Percentiles rank a stretch among this genome's conserved stretches.
These are phyloP conservation scores for Caenorhabditis sp. DNA, from an alignment of 2,888 invertebrate genomes.

Conservation along the genomic window DNA sequence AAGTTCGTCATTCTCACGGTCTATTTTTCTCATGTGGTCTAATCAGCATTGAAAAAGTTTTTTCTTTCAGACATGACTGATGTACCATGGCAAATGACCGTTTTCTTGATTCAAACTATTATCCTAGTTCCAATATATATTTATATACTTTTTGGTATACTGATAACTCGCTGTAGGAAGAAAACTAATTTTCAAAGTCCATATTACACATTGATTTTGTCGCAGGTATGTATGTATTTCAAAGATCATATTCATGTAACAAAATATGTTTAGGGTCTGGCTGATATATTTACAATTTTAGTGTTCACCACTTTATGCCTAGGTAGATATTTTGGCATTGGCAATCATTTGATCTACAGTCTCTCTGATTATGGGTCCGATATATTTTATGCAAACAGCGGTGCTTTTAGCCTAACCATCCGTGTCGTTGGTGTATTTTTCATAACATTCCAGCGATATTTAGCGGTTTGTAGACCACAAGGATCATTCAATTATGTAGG, in stretches of 20 bases:
- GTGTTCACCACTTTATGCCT: constrained; percentile 14
- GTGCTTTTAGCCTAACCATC: constrained; percentile 22
- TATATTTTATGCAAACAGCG: constrained; percentile 15
- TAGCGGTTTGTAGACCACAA: constrained; percentile 16
- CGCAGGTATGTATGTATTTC: no score
- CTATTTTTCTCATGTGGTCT: no score
- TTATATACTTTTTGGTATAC: constrained; percentile 11
- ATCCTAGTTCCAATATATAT: constrained; percentile 18
- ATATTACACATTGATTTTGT: constrained; percentile 19
- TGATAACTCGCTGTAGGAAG: constrained; percentile 1
- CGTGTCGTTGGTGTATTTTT: constrained; percentile 20
- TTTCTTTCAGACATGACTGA: constrained; percentile 2
- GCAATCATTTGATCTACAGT: no score
- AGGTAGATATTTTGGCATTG: constrained; percentile 17
- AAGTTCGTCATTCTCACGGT: no score
- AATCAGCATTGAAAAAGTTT: no score
- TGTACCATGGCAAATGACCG: no score
- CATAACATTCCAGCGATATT: constrained; percentile 17
- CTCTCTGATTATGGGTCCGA: constrained; percentile 7
- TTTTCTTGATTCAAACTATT: constrained; percentile 14
- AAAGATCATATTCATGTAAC: no score
- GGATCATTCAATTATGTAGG: constrained; percentile 23
- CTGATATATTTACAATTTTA: constrained; percentile 14
- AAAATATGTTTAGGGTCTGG: constrained; percentile 11
- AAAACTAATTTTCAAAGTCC: neutral